Evolutionary conservation across 2,888 invertebrate genomes (phyloP), one percentile per base, ranked within the genome.

Genomic region (Leptopterna dolabrata): DNA sequence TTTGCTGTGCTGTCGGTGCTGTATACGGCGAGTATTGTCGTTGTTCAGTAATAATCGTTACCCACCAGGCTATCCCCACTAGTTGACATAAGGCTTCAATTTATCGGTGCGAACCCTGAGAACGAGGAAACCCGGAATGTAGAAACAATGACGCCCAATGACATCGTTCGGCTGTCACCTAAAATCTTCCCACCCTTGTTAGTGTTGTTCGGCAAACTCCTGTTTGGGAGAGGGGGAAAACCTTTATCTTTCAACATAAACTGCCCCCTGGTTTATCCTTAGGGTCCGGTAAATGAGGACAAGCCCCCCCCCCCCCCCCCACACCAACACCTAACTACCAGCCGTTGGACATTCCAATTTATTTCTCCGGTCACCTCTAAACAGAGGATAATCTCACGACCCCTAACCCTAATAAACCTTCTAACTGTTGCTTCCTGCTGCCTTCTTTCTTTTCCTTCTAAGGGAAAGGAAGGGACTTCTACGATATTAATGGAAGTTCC

Each of bases 371-470:
- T 86, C 86, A 86, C 86, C 86, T n/a, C n/a, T 86, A 86, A 86
- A 86, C 86, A 86, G 41, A 86, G 86, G 86, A 86, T 86, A 86
- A 87, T 82, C 87, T 78, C 82, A 87, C 78, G 87, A 87, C 87
- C 87, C 87, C 78, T 82, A 87, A 83, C 82, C 87, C 87, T 87
- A 87, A 87, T 87, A 87, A 87, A 86, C 86, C 76, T 86, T 63
- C 86, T 78, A 87, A 87, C 87, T 87, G 87, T 87, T 87, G 87
- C 87, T 87, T 87, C 86, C 86, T 87, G 82, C 70, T 45, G 78
- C 63, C 78, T 85, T 85, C 76, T 70, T 36, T 36, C 71, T 41
- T 78, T 36, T 76, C 13, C 47, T 13, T 47, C 16, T 16, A 4
- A 7, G 43, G 11, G 43, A 19, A n/a, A 19, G 63, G 63, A 19